These are phyloP conservation scores for Agrilus planipennis DNA, from an alignment of 1,140 invertebrate genomes.

Conservation along the genomic window DNA sequence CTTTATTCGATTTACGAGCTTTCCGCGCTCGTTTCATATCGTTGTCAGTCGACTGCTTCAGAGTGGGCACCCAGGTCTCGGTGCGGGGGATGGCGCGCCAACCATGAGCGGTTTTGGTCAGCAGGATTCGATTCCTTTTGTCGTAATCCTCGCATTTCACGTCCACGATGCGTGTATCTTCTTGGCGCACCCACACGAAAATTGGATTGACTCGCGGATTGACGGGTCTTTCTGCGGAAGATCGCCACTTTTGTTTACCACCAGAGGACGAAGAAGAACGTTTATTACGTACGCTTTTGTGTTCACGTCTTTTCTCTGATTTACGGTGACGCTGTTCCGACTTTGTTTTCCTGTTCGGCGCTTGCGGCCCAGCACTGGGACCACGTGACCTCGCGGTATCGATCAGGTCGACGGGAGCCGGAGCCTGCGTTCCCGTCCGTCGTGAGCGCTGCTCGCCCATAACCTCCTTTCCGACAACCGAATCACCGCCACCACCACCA, in stretches of 20 bases:
- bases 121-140: conserved; percentile 64
- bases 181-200: conserved; percentile 68
- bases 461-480: conserved; percentile 22
- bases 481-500: too few relatives aligned
- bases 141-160: conserved; percentile 78
- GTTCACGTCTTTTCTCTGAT: conserved; percentile 31
- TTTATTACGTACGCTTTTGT: conserved; percentile 19
- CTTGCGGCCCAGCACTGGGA: conserved; percentile 26
- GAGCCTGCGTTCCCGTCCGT: conserved; percentile 22
- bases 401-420: conserved; percentile 28
- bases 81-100: conserved; percentile 72
- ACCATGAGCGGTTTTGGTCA: conserved; percentile 64
- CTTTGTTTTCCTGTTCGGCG: conserved; percentile 27
- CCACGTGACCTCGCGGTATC: conserved; percentile 31
- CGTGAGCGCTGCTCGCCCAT: conserved; percentile 31
- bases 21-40: conserved; percentile 16
- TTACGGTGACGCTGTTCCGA: conserved; percentile 29
- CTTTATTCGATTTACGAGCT: conserved; percentile 21
- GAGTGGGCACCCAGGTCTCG: conserved; percentile 47
- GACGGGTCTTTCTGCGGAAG: conserved; percentile 19
- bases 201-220: conserved; percentile 60
- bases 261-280: conserved; percentile 38
- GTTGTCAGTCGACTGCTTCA: conserved; percentile 33
- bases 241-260: conserved; percentile 31
- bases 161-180: conserved; percentile 63